phyloP scores from a whole-genome alignment of 2,888 invertebrate species.

The Tortrix viridana region DNA sequence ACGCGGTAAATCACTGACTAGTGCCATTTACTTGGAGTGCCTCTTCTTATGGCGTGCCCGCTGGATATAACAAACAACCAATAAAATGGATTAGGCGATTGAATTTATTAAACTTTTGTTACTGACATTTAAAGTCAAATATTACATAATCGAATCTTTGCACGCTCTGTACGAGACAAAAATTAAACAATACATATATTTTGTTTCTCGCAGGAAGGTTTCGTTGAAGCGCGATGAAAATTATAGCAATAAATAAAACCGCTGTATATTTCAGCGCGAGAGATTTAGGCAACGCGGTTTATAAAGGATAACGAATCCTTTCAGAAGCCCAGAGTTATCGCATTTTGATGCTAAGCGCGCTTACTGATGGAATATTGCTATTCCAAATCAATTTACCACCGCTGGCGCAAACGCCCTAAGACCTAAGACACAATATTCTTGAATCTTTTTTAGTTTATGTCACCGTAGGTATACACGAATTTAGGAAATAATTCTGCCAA shows the following conservation, averaged over 20 bases:
- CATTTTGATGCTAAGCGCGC: slow-evolving; percentile 50
- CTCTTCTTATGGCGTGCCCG: slow-evolving; percentile 48
- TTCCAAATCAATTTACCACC: slow-evolving; percentile 23
- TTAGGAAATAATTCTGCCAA: background rate
- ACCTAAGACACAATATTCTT: slow-evolving; percentile 1
- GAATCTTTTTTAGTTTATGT: background rate
- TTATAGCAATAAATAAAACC: slow-evolving; percentile 44
- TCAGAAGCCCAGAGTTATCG: slow-evolving; percentile 48
- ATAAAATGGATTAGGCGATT: slow-evolving; percentile 8
- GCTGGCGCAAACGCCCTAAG: slow-evolving; percentile 5
- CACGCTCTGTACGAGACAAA: no score
- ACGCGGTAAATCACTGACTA: slow-evolving; percentile 71
- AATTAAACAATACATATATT: slow-evolving; percentile 29
- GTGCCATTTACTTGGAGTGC: slow-evolving; percentile 58
- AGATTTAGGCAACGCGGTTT: slow-evolving; percentile 44
- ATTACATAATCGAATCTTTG: no score
- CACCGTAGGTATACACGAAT: background rate
- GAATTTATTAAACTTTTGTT: background rate
- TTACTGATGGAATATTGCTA: slow-evolving; percentile 36
- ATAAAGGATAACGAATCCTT: slow-evolving; percentile 48
- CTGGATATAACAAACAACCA: slow-evolving; percentile 17
- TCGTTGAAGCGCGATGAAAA: slow-evolving; percentile 44
- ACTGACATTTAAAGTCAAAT: background rate
- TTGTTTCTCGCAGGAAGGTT: slow-evolving; percentile 36
- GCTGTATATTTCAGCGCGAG: slow-evolving; percentile 40